Conservation (phyloP, 1,140 invertebrate species). For the Hirudo medicinalis region DNA sequence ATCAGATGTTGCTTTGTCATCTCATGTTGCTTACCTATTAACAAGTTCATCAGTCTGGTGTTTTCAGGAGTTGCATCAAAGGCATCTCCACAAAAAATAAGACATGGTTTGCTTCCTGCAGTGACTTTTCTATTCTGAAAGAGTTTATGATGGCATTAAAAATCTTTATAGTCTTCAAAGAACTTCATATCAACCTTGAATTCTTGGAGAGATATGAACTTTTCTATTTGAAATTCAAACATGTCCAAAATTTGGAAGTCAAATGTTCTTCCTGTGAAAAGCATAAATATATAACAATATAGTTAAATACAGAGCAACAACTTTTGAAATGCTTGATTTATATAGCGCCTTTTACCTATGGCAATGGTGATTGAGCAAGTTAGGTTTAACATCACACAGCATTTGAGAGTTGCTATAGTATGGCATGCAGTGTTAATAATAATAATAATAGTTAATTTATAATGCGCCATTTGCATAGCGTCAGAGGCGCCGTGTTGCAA, state of each 20-base stretch:
- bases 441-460: too few relatives aligned
- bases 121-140: conserved; percentile 57
- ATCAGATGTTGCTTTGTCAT: conserved; percentile 2
- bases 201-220: conserved; percentile 61
- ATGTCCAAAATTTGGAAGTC: conserved; percentile 84
- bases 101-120: conserved; percentile 72
- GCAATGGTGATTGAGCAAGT: too few relatives aligned
- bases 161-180: conserved; percentile 11
- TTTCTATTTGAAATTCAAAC: conserved; percentile 81
- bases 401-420: too few relatives aligned
- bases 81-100: conserved; percentile 80
- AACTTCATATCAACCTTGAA: conserved; percentile 49
- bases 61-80: conserved; percentile 69
- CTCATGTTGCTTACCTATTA: conserved; percentile 43
- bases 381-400: too few relatives aligned
- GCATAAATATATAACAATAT: too few relatives aligned
- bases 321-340: too few relatives aligned
- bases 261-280: conserved; percentile 57
- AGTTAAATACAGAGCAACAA: too few relatives aligned
- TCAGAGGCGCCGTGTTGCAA: too few relatives aligned
- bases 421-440: too few relatives aligned
- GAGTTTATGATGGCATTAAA: conserved; percentile 15
- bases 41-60: conserved; percentile 68
- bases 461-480: too few relatives aligned
- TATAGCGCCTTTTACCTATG: too few relatives aligned